phyloP scores from a whole-genome alignment of 2,113 vertebrate genomes.

The Galemys pyrenaicus region DNA sequence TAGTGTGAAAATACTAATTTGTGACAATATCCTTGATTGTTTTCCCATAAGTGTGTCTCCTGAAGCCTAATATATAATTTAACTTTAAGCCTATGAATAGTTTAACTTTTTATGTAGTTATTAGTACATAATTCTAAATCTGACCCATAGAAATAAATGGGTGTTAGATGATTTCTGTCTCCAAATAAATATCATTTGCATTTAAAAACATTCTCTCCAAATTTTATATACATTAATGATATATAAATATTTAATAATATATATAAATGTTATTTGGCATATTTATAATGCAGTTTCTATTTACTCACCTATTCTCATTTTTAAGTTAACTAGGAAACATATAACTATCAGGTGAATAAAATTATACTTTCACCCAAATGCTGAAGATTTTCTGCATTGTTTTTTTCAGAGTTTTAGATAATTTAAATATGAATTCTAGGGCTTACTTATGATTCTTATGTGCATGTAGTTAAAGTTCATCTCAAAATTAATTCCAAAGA shows the following conservation, averaged over 20 bases:
- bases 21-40: background rate
- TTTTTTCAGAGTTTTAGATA: background rate
- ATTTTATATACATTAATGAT: background rate
- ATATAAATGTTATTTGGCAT: background rate
- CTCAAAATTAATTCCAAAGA: background rate
- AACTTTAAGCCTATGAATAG: background rate
- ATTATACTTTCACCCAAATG: background rate
- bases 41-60: background rate
- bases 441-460: background rate
- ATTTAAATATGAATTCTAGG: background rate
- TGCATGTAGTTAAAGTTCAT: background rate
- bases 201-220: background rate
- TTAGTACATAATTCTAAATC: background rate
- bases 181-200: background rate
- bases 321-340: background rate
- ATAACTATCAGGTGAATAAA: background rate
- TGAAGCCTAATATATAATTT: background rate
- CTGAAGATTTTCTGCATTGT: background rate
- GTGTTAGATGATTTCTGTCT: background rate
- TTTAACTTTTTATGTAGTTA: background rate
- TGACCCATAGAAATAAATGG: background rate
- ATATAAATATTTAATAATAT: background rate
- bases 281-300: background rate
- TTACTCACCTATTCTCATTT: background rate
- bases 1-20: background rate